Percentiles rank a stretch among this genome's conserved stretches.
These are phyloP conservation scores for Hoplostethus mediterraneus DNA, from an alignment of 2,797 vertebrate species.

Conservation along the genomic window DNA sequence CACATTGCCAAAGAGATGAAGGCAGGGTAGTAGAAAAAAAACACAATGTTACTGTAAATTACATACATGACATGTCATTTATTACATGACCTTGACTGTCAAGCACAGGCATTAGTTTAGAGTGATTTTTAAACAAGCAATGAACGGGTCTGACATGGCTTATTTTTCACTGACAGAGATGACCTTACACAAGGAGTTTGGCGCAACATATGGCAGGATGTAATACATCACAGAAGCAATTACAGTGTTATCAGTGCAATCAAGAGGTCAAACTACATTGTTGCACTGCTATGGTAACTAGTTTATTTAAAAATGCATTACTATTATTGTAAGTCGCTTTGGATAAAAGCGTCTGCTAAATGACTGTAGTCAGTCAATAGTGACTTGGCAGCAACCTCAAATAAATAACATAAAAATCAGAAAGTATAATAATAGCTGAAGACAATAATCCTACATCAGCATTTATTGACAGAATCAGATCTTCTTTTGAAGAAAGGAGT, in stretches of 20 bases:
- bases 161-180: conserved; percentile 54
- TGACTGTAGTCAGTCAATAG: conserved; percentile 3
- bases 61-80: conserved; percentile 28
- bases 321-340: no score
- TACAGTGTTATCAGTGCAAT: conserved; percentile 60
- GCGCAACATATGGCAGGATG: conserved; percentile 48
- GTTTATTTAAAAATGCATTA: conserved; percentile 47
- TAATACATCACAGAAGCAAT: conserved; percentile 62
- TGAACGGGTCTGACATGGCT: conserved; percentile 47
- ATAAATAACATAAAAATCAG: conserved; percentile 42
- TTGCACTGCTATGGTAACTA: conserved; percentile 46
- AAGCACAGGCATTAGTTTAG: conserved; percentile 23
- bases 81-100: conserved; percentile 43
- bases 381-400: conserved; percentile 35
- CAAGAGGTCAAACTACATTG: conserved; percentile 52
- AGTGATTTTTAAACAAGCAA: conserved; percentile 61
- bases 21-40: not conserved
- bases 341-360: not conserved
- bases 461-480: conserved; percentile 9
- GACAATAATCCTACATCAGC: not conserved
- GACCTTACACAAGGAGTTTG: conserved; percentile 40
- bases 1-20: conserved; percentile 8
- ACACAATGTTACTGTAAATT: not conserved
- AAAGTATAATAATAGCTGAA: not conserved
- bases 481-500: conserved; percentile 22